Evolutionary conservation across 2,888 invertebrate genomes (phyloP).

Genomic region (Oscheius onirici): DNA sequence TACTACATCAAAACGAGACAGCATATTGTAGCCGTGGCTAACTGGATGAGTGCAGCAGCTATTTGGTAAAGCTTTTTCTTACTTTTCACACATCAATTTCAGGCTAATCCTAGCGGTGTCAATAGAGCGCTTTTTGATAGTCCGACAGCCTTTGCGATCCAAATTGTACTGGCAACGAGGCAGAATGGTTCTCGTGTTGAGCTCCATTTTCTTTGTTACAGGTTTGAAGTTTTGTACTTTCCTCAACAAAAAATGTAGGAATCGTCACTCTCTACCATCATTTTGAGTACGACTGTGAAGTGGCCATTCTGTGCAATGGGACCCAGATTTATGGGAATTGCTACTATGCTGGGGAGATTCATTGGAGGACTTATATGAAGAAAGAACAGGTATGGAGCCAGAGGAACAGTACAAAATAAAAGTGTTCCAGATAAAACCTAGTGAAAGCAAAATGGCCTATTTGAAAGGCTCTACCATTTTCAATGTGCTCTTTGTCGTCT

Average conservation of each 20-base stretch:
- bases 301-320: slow-evolving; percentile 65
- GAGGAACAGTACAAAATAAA: too few species aligned
- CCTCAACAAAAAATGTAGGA: slow-evolving; percentile 32
- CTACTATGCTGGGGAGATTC: slow-evolving; percentile 60
- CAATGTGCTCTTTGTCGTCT: slow-evolving; percentile 56
- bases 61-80: slow-evolving; percentile 57
- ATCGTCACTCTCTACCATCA: slow-evolving; percentile 66
- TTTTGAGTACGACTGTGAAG: slow-evolving; percentile 69
- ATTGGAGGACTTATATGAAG: slow-evolving; percentile 41
- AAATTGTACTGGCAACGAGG: slow-evolving; percentile 67
- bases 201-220: slow-evolving; percentile 61
- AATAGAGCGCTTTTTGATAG: slow-evolving; percentile 65
- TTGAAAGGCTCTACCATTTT: slow-evolving; percentile 55
- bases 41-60: slow-evolving; percentile 70
- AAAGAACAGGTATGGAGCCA: slow-evolving; percentile 35
- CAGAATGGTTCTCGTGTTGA: slow-evolving; percentile 56
- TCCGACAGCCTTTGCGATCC: slow-evolving; percentile 63
- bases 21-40: slow-evolving; percentile 67
- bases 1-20: slow-evolving; percentile 64
- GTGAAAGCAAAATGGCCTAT: slow-evolving; percentile 48
- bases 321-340: slow-evolving; percentile 66
- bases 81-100: neutral
- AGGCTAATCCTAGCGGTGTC: slow-evolving; percentile 70
- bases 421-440: slow-evolving; percentile 36
- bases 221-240: slow-evolving; percentile 35